Evolutionary conservation across 2,888 invertebrate genomes (phyloP).

Genomic region (Coelogynopora nodosa): DNA sequence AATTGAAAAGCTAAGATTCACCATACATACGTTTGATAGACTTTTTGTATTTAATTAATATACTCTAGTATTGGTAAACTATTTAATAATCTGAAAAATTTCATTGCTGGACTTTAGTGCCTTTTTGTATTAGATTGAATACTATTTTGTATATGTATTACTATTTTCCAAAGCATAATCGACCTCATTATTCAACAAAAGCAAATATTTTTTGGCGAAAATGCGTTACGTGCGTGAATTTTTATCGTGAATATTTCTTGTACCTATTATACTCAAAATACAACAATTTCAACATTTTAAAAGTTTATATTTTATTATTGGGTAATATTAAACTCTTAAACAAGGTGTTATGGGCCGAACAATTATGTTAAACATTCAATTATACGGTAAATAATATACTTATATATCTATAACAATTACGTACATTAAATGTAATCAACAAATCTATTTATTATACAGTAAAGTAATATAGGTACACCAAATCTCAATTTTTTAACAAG

Average conservation of each 20-base stretch:
- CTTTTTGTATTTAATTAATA: not conserved
- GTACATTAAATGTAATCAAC: not conserved
- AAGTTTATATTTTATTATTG: not conserved
- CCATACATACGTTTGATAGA: not conserved
- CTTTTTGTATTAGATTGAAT: not conserved
- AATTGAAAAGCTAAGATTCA: not conserved
- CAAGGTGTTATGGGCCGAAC: not conserved
- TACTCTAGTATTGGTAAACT: not conserved
- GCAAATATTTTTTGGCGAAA: not conserved
- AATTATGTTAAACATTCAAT: not conserved
- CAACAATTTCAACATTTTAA: not conserved
- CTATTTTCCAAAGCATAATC: not conserved
- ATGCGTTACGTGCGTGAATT: not conserved
- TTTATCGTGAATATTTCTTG: not conserved
- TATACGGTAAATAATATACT: not conserved
- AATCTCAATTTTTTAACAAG: not conserved
- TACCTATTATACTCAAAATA: not conserved
- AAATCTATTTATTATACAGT: not conserved
- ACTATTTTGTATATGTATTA: not conserved
- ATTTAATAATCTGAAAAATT: not conserved
- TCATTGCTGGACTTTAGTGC: too few species aligned
- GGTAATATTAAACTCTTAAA: not conserved
- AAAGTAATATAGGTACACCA: not conserved
- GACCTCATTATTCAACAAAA: too few species aligned
- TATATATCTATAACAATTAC: not conserved